Evolutionary conservation across 2,113 vertebrate genomes (phyloP), one percentile per base, ranked within the genome.

Genomic region (Crotophaga sulcirostris): DNA sequence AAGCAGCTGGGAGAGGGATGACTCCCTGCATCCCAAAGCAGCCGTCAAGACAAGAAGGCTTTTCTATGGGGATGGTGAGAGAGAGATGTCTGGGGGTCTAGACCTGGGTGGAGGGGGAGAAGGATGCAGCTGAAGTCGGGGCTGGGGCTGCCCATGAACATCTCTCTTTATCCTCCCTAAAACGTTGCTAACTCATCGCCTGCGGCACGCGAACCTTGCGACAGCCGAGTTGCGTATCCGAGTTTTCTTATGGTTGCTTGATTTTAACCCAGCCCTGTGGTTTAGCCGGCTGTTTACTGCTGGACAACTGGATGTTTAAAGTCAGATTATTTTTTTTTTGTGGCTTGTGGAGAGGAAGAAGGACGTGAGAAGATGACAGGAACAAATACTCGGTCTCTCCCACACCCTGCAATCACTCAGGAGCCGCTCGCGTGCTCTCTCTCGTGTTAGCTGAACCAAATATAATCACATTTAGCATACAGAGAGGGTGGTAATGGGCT

Each of bases 141-240:
- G 54, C 25, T 0, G 1, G 6, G 26, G n/a, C 69, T 85, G 66
- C 49, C 70, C 75, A 56, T 49, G 36, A 75, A 38, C 19, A 10
- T 44, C 28, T 64, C 68, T 68, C 16, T 12, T 45, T 87, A 38
- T 79, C 44, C 51, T 76, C 85, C 13, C 0, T 44, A 44, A 85
- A 94, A 68, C 92, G 85, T 63, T 93, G 95, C 77, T 64, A 95
- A 59, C 81, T 91, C 81, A 69, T 75, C 55, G 84, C 81, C 56
- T 77, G 84, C 16, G 3, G 77, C 47, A 40, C 0, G 2, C 1
- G 1, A 56, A 38, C 44, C 78, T 44, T 58, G 34, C 28, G 6
- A 6, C 6, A 17, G 29, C 10, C 10, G 47, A 67, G 54, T 56
- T 8, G 0, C 47, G 91, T 66, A 23, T 28, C n/a, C 0, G 54